These are phyloP conservation scores for Hyalella azteca DNA, from an alignment of 2,888 invertebrate species.

Conservation along the genomic window DNA sequence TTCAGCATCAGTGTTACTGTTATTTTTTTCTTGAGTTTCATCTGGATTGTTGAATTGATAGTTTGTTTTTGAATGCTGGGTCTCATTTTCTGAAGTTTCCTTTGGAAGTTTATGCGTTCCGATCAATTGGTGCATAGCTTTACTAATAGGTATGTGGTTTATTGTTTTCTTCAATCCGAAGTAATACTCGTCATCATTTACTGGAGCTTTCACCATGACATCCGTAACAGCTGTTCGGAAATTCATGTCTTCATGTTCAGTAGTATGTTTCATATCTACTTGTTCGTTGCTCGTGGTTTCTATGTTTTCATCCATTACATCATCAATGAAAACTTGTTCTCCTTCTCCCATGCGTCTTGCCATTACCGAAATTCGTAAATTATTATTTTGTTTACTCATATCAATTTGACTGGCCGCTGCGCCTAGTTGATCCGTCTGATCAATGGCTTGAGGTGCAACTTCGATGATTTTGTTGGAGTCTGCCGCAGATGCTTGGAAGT, in stretches of 20 bases:
- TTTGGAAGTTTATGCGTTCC: background rate
- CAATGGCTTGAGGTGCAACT: background rate
- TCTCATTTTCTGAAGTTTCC: background rate
- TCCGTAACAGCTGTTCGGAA: background rate
- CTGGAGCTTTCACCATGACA: background rate
- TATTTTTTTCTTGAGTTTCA: background rate
- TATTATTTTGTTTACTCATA: too few species aligned
- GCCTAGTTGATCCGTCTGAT: background rate
- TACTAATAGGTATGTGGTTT: conserved; percentile 17
- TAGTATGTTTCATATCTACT: background rate
- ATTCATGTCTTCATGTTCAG: background rate
- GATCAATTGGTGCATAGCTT: background rate
- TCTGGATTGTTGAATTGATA: background rate
- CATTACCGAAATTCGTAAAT: background rate
- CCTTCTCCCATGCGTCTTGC: conserved; percentile 24
- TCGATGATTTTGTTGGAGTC: background rate
- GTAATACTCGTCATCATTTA: conserved; percentile 15
- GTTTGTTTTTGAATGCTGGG: background rate
- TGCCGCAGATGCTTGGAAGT: background rate
- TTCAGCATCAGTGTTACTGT: background rate
- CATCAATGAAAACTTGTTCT: background rate
- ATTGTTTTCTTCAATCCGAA: conserved; percentile 4
- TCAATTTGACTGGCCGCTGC: too few species aligned
- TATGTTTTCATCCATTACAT: background rate
- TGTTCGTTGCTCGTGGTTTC: background rate